These are phyloP conservation scores for Ferdinandea cuprea DNA, from an alignment of 2,888 invertebrate genomes.

Conservation along the genomic window DNA sequence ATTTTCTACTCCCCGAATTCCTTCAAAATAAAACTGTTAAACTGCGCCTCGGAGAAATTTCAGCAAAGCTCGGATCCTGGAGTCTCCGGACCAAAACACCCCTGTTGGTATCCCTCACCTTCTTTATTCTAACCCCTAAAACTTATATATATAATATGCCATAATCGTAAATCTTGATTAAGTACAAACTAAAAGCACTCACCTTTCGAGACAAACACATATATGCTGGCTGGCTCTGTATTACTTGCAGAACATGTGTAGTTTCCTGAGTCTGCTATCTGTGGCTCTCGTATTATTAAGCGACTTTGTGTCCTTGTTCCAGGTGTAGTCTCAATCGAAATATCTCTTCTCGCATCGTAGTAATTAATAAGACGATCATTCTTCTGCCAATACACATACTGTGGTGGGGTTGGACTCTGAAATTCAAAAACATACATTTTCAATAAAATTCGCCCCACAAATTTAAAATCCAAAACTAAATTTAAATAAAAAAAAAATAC, in stretches of 20 bases:
- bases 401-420: conserved; percentile 95
- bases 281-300: conserved; percentile 92
- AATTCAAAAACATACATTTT: conserved; percentile 76
- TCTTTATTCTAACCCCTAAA: too few species aligned
- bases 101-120: too few species aligned
- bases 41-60: too few species aligned
- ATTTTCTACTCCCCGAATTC: too few species aligned
- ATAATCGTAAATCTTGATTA: too few species aligned
- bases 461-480: neutral
- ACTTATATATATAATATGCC: too few species aligned
- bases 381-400: conserved; percentile 98
- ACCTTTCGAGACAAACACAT: conserved; percentile 96
- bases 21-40: too few species aligned
- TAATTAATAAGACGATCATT: conserved; percentile 97
- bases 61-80: too few species aligned
- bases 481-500: neutral
- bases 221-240: conserved; percentile 94
- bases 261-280: conserved; percentile 94
- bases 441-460: neutral
- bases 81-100: too few species aligned
- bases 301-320: conserved; percentile 93
- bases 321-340: conserved; percentile 92
- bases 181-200: conserved; percentile 81
- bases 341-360: conserved; percentile 91
- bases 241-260: conserved; percentile 95